Base-by-base conservation (phyloP, 2,113 vertebrate genomes). In the Phaethon lepturus region DNA sequence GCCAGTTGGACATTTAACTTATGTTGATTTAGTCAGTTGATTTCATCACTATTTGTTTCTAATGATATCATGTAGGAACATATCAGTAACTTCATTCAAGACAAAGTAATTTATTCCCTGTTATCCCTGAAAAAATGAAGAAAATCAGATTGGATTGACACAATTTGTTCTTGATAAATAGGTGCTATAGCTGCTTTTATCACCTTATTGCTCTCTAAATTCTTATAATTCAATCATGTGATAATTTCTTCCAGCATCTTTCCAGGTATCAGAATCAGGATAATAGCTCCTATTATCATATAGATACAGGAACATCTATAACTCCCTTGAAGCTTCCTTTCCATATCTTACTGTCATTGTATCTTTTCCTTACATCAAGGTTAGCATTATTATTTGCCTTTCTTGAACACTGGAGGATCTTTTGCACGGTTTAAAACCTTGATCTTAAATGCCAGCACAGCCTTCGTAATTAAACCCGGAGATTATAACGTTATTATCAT, bases 401-500 rank as follows among this genome's bases (percentile, higher is more conserved):
- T 92, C 71, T 68, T 0, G 1, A 87, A 44, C 71, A 62, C 81
- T 28, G 69, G 4, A 2, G 44, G 59, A 76, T 78, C 45, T 89
- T 66, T 66, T n/a, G 60, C 44, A 55, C 0, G 0, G 16, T 86
- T 90, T 92, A 80, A 83, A 94, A 59, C 66, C 88, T 94, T 76
- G 62, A 62, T 93, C 72, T 86, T 62, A 88, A 96, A 94, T 88
- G 88, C 92, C 94, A 93, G 74, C 82, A 59, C 29, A 74, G 55
- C 50, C 63, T 90, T 88, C 72, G 67, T 88, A 88, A 95, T 94
- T 90, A 94, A 97, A 91, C 77, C 86, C 78, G 1, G 5, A 81
- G 89, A 82, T 96, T 86, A 67, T 67, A 95, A 80, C 59, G 11
- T 59, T 62, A 85, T 93, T 47, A 88, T 96, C 88, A 82, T 94